Percentiles rank a stretch among this genome's conserved stretches.
Evolutionary conservation across 2,113 vertebrate species (phyloP).

Genomic region (Sebastes schlegelii): DNA sequence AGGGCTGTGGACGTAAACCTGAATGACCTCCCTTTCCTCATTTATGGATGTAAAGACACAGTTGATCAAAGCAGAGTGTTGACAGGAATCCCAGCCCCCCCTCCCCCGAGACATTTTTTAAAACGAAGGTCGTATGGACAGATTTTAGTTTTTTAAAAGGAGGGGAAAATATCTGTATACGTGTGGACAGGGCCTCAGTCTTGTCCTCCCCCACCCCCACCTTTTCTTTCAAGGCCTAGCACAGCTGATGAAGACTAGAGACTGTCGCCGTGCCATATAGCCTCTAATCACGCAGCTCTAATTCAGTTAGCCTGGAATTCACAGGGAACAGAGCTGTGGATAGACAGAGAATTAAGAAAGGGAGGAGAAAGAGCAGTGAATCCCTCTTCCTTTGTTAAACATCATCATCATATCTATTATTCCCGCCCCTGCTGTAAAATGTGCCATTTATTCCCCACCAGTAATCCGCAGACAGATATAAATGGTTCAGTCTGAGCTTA

Average conservation of each 20-base stretch:
- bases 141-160: no score
- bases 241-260: slow-evolving; percentile 24
- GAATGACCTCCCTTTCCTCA: no score
- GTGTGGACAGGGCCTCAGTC: not conserved
- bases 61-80: no score
- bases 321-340: slow-evolving; percentile 29
- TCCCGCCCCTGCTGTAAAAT: slow-evolving; percentile 57
- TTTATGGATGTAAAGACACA: no score
- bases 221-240: not conserved
- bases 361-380: slow-evolving; percentile 45
- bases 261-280: slow-evolving; percentile 23
- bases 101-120: no score
- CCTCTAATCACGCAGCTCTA: slow-evolving; percentile 68
- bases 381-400: slow-evolving; percentile 64
- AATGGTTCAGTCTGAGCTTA: slow-evolving; percentile 52
- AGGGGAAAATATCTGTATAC: no score
- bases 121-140: no score
- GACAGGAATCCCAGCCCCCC: no score
- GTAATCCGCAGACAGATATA: slow-evolving; percentile 51
- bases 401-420: slow-evolving; percentile 58
- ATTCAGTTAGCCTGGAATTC: slow-evolving; percentile 69
- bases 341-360: slow-evolving; percentile 37
- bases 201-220: slow-evolving; percentile 2
- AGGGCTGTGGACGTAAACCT: no score
- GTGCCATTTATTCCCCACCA: slow-evolving; percentile 52